Evolutionary conservation across 2,797 vertebrate species (phyloP).

Genomic region (Toxotes lorentzi): DNA sequence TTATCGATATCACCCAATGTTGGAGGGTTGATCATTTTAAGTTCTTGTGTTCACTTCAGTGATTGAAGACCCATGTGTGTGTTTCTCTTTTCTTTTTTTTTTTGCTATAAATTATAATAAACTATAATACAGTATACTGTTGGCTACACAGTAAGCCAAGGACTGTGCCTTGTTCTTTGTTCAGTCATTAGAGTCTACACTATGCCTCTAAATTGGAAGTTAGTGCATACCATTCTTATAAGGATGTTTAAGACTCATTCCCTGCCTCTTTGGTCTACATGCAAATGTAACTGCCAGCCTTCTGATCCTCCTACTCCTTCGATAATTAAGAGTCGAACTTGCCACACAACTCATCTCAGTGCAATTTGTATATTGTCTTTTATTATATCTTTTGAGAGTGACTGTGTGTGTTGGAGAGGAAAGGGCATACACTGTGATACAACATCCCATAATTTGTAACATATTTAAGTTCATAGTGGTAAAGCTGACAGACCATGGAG

Average conservation of each 20-base stretch:
- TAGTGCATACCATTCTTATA: background rate
- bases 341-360: conserved; percentile 3
- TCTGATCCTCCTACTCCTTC: too few relatives aligned
- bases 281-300: conserved; percentile 26
- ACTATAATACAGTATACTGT: background rate
- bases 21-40: background rate
- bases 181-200: background rate
- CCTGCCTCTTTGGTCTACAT: conserved; percentile 23
- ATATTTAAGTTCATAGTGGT: background rate
- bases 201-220: background rate
- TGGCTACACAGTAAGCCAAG: background rate
- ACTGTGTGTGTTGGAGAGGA: conserved; percentile 7
- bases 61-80: background rate
- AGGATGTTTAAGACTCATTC: conserved; percentile 19
- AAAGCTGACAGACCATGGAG: conserved; percentile 23
- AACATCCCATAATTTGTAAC: background rate
- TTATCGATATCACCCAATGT: background rate
- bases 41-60: background rate
- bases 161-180: conserved; percentile 2
- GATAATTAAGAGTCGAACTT: conserved; percentile 41
- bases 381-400: conserved; percentile 13
- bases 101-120: background rate
- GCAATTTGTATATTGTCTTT: conserved; percentile 14
- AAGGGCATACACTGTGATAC: background rate
- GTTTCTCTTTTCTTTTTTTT: background rate